Conservation (phyloP, 2,113 vertebrate species). For the Varanus komodoensis region DNA sequence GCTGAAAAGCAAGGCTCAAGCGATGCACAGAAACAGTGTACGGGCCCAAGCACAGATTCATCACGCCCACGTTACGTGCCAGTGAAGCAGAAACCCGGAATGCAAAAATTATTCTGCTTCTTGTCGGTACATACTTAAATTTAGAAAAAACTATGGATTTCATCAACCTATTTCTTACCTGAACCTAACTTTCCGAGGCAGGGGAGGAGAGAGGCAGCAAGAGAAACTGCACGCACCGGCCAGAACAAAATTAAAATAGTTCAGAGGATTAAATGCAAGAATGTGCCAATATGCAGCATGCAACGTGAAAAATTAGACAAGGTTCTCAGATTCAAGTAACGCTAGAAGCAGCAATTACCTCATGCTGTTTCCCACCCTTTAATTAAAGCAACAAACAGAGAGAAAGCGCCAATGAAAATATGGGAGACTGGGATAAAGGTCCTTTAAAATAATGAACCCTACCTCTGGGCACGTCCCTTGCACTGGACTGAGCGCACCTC, state of each 20-base stretch:
- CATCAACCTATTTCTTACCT: neutral
- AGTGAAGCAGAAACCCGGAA: neutral
- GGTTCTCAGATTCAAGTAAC: slow-evolving; percentile 20
- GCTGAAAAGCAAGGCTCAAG: neutral
- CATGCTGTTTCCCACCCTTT: slow-evolving; percentile 11
- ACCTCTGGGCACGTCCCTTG: neutral
- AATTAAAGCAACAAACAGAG: slow-evolving; percentile 36
- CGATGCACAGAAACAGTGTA: neutral
- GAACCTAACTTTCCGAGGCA: neutral
- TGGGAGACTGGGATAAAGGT: slow-evolving; percentile 16
- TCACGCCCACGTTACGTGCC: slow-evolving; percentile 22
- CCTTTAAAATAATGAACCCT: slow-evolving; percentile 4
- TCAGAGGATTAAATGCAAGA: slow-evolving; percentile 49
- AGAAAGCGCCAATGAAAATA: slow-evolving; percentile 34
- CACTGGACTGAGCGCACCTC: neutral
- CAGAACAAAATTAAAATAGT: slow-evolving; percentile 34
- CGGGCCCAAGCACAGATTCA: neutral
- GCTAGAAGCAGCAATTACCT: slow-evolving; percentile 39
- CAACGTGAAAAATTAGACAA: slow-evolving; percentile 28
- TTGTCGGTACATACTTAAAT: neutral
- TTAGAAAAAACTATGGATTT: neutral
- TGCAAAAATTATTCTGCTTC: slow-evolving; percentile 29
- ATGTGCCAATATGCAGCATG: slow-evolving; percentile 39
- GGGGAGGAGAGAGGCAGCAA: neutral
- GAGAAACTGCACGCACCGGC: neutral